phyloP scores from a whole-genome alignment of 2,888 invertebrate genomes.

The Macrophya alboannulata region DNA sequence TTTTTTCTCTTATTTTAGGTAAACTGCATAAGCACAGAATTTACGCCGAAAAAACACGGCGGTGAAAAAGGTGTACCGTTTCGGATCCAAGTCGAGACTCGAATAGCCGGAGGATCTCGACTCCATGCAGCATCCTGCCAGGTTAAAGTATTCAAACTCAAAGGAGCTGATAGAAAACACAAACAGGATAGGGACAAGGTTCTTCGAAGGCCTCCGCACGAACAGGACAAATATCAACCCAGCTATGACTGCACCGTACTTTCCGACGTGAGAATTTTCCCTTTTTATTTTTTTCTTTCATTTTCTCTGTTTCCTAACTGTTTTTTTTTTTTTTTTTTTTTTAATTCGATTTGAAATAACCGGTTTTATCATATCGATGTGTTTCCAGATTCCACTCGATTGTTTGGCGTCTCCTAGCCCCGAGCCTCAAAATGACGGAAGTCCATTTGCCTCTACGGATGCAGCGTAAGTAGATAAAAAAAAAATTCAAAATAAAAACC shows the following conservation, averaged over 20 bases:
- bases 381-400: constrained; percentile 75
- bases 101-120: constrained; percentile 84
- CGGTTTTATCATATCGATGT: neutral
- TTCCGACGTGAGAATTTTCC: constrained; percentile 87
- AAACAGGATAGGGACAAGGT: constrained; percentile 98
- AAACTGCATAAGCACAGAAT: constrained; percentile 98
- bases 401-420: constrained; percentile 70
- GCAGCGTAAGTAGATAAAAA: constrained; percentile 71
- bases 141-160: constrained; percentile 96
- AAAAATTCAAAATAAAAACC: too few species aligned
- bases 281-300: constrained; percentile 16
- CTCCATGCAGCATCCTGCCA: constrained; percentile 97
- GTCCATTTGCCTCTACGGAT: constrained; percentile 72
- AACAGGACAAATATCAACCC: constrained; percentile 96
- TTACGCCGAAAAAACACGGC: constrained; percentile 98
- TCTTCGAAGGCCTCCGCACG: constrained; percentile 90
- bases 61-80: constrained; percentile 99
- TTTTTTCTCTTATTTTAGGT: constrained; percentile 82
- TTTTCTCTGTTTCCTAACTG: neutral
- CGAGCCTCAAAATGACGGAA: constrained; percentile 70
- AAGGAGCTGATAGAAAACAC: constrained; percentile 98
- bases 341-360: neutral
- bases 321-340: constrained; percentile 7
- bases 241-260: constrained; percentile 98
- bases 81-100: constrained; percentile 96